Evolutionary conservation across 1,140 invertebrate species (phyloP), one percentile per base, ranked within the genome.

Genomic region (Littorina saxatilis): DNA sequence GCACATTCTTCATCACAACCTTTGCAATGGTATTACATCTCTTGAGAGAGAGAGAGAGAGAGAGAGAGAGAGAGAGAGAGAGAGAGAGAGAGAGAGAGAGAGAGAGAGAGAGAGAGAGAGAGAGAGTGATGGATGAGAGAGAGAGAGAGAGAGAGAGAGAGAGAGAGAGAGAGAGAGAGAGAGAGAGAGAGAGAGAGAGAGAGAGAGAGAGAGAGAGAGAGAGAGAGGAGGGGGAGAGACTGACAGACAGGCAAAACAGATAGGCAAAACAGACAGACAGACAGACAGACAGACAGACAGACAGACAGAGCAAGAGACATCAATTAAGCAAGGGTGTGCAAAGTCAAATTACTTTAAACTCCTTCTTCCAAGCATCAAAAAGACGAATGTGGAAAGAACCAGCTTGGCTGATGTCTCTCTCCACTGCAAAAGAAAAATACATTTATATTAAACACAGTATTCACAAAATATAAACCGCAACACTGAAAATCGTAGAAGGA

Each of bases 281-380:
- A 70, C 32, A 27, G 35, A 70, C 32, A 35, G 35, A 70, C 29
- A 11, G 35, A n/a, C 11, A 32, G 39, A 37, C 5, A 70, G n/a
- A 70, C 3, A 70, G n/a, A 27, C 11, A 27, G 32, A 40, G 23
- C 15, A 35, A 11, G 32, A 73, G 43, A 1, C 4, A 72, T 17
- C 13, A 72, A 37, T 5, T 9, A 23, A 23, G 68, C 13, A 72
- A 37, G 23, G 29, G 39, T 61, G 5, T 13, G n/a, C 7, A 47
- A 47, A 17, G 17, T 17, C 43, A 11, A 80, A 74, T 86, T 91
- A 95, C 94, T 90, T 94, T 95, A 86, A 95, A 96, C 90, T 96
- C 94, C 87, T 94, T 95, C 86, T 96, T 96, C 81, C 95, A 82
- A 0, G 88, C 89, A 35, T 95, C 94, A 52, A 96, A 89, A 1